Conservation (phyloP, 2,888 invertebrate species). For the Tetramorium bicarinatum region DNA sequence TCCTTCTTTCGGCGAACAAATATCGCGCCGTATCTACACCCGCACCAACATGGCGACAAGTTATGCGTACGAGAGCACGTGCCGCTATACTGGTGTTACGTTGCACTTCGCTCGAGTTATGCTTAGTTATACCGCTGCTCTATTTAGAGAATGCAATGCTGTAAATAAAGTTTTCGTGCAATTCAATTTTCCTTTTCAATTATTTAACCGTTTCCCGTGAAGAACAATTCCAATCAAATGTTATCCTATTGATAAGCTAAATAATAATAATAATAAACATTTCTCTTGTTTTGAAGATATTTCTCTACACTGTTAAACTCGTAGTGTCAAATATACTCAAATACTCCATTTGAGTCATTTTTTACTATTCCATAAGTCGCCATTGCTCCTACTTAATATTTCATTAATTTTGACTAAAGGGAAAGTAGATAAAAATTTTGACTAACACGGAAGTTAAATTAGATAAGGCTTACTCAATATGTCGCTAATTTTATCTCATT, state of each 20-base stretch:
- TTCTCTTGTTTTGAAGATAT: background rate
- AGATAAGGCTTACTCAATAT: too few species aligned
- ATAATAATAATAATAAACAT: background rate
- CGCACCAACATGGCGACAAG: slow-evolving; percentile 70
- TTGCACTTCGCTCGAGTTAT: slow-evolving; percentile 38
- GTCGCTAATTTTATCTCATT: too few species aligned
- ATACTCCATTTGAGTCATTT: too few species aligned
- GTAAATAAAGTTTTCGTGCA: background rate
- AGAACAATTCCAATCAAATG: background rate
- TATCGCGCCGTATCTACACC: slow-evolving; percentile 72
- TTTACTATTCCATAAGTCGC: too few species aligned
- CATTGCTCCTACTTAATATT: too few species aligned
- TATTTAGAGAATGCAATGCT: slow-evolving; percentile 25
- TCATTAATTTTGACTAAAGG: too few species aligned
- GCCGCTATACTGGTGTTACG: slow-evolving; percentile 64
- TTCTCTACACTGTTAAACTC: background rate
- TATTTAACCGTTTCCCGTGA: background rate
- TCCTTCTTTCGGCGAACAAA: slow-evolving; percentile 65
- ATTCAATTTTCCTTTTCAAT: background rate
- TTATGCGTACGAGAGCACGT: slow-evolving; percentile 75
- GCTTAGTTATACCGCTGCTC: background rate
- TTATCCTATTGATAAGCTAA: background rate
- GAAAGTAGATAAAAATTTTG: too few species aligned
- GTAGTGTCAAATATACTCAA: too few species aligned
- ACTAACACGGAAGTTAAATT: too few species aligned